Evolutionary conservation across 2,888 invertebrate genomes (phyloP).

Genomic region (Melanophora roralis): DNA sequence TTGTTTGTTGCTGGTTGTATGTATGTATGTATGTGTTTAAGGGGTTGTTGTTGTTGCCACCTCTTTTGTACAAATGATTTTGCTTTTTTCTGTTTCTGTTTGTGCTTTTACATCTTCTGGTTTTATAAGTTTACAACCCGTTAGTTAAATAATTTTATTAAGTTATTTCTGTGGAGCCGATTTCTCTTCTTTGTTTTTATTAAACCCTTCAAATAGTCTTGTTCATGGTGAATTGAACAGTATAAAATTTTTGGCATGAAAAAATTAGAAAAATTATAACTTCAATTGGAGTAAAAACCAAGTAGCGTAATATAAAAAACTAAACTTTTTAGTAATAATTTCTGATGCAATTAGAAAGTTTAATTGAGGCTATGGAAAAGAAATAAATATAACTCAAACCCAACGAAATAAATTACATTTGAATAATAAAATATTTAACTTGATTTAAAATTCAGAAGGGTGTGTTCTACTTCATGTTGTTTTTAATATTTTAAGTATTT

Average conservation of each 20-base stretch:
- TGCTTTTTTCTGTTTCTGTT: not conserved
- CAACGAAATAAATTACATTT: no score
- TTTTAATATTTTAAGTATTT: no score
- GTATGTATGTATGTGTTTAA: no score
- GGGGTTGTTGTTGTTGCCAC: not conserved
- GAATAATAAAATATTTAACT: no score
- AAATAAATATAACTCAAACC: no score
- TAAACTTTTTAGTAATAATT: no score
- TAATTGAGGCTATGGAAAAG: no score
- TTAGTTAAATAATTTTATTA: constrained; percentile 26
- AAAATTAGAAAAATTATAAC: not conserved
- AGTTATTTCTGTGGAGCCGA: constrained; percentile 3
- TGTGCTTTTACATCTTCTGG: no score
- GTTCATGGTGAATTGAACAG: constrained; percentile 9
- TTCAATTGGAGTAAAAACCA: not conserved
- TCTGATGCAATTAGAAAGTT: not conserved
- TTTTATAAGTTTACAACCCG: not conserved
- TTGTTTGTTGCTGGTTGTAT: not conserved
- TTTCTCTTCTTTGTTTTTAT: constrained; percentile 8
- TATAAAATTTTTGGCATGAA: not conserved
- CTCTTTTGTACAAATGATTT: not conserved
- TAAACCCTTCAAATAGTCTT: constrained; percentile 31
- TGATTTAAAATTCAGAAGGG: no score
- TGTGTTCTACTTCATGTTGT: no score
- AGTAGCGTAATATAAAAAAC: constrained; percentile 2